phyloP scores from a whole-genome alignment of 2,888 invertebrate species.

The Neria commutata region DNA sequence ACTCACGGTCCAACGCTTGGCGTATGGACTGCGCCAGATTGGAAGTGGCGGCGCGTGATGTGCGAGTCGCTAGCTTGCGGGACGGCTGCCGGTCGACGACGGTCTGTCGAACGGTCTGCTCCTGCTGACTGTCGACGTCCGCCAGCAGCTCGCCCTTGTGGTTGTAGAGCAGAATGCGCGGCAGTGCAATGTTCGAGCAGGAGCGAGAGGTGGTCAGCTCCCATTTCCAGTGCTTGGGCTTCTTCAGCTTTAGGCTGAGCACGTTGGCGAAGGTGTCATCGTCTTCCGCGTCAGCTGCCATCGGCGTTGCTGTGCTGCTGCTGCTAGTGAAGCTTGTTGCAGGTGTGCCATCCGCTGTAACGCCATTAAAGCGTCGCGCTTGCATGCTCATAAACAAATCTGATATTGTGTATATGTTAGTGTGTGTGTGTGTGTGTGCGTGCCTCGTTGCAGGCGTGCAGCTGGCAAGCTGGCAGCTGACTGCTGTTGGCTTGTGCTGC shows the following conservation, averaged over 20 bases:
- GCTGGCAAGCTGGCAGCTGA: slow-evolving; percentile 24
- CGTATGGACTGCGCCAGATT: slow-evolving; percentile 38
- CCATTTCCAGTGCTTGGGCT: slow-evolving; percentile 67
- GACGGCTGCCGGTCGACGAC: slow-evolving; percentile 10
- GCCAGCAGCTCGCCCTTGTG: slow-evolving; percentile 63
- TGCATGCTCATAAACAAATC: slow-evolving; percentile 41
- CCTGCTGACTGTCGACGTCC: slow-evolving; percentile 56
- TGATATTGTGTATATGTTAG: slow-evolving; percentile 48
- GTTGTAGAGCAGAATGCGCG: slow-evolving; percentile 65
- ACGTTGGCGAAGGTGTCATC: slow-evolving; percentile 57
- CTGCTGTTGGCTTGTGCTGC: slow-evolving; percentile 14
- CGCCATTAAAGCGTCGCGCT: slow-evolving; percentile 23
- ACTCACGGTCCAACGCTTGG: slow-evolving; percentile 40
- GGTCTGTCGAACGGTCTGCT: slow-evolving; percentile 40
- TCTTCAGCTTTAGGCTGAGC: slow-evolving; percentile 64
- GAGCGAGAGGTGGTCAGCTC: slow-evolving; percentile 67
- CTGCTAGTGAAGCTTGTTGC: slow-evolving; percentile 1
- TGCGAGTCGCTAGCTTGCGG: slow-evolving; percentile 18
- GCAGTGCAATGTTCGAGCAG: slow-evolving; percentile 65
- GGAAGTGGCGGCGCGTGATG: slow-evolving; percentile 38
- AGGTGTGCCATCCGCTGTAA: slow-evolving; percentile 1
- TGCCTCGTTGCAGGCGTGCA: not conserved
- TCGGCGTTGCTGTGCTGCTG: not conserved
- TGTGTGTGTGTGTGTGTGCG: slow-evolving; percentile 2
- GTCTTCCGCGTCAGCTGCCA: slow-evolving; percentile 22